phyloP scores from a whole-genome alignment of 1,140 invertebrate species.

The Maniola jurtina region DNA sequence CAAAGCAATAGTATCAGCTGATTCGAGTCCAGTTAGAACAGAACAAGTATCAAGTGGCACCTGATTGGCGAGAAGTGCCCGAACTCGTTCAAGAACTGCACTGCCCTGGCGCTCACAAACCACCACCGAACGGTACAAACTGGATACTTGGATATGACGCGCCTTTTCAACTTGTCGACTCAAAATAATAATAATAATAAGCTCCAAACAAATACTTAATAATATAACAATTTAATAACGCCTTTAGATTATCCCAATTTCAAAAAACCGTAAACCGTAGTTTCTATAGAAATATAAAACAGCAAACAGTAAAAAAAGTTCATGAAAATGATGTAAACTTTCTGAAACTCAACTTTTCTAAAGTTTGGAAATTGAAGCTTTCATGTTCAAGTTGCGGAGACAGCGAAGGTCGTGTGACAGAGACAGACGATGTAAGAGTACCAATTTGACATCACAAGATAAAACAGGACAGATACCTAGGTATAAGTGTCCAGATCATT shows the following conservation, averaged over 20 bases:
- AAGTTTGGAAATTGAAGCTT: slow-evolving; percentile 11
- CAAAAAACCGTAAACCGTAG: no score
- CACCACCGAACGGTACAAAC: slow-evolving; percentile 73
- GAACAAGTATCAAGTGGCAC: slow-evolving; percentile 75
- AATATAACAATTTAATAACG: neutral
- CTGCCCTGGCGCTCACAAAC: slow-evolving; percentile 49
- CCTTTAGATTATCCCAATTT: neutral
- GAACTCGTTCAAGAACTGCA: slow-evolving; percentile 72
- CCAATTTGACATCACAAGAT: slow-evolving; percentile 19
- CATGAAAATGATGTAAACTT: no score
- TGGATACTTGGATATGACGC: slow-evolving; percentile 66
- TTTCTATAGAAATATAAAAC: no score
- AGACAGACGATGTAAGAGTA: slow-evolving; percentile 25
- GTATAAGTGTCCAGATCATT: slow-evolving; percentile 30
- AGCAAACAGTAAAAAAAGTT: no score
- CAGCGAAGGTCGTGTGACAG: slow-evolving; percentile 29
- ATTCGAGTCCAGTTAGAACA: slow-evolving; percentile 73
- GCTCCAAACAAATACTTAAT: neutral
- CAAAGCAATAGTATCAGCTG: slow-evolving; percentile 58
- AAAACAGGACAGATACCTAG: slow-evolving; percentile 32
- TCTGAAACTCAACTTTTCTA: neutral
- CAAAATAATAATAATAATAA: neutral
- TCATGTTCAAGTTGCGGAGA: slow-evolving; percentile 21
- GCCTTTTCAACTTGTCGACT: slow-evolving; percentile 55
- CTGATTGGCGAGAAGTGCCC: slow-evolving; percentile 69